Evolutionary conservation across 35 echinoderm and acorn worm genomes (phyloP).

Genomic region (Lytechinus pictus): DNA sequence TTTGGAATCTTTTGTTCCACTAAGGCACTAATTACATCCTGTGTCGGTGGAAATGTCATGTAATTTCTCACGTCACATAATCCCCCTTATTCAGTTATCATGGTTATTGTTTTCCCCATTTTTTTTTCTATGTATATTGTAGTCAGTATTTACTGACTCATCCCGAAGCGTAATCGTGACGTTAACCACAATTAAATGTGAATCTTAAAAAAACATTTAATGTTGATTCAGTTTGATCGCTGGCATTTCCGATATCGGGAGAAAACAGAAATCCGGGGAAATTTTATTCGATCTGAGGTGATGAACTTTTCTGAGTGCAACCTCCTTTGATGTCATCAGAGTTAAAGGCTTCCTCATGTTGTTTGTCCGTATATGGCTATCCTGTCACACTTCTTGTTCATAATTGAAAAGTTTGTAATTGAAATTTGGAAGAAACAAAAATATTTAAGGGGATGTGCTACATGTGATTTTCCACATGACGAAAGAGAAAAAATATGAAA

Average conservation of each 20-base stretch:
- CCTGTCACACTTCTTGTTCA: no score
- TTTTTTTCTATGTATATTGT: background rate
- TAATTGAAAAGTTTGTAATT: no score
- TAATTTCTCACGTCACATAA: background rate
- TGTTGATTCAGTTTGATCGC: background rate
- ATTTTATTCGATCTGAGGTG: background rate
- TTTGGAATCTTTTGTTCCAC: background rate
- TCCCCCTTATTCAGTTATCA: background rate
- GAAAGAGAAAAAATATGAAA: no score
- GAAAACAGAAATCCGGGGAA: background rate
- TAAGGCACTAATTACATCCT: background rate
- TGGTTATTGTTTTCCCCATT: background rate
- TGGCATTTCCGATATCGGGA: background rate
- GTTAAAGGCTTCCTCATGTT: no score
- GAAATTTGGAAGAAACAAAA: no score
- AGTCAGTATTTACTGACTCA: background rate
- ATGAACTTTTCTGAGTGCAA: background rate
- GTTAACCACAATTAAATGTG: background rate
- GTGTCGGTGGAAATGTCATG: background rate
- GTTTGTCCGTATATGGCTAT: no score
- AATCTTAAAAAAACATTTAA: background rate
- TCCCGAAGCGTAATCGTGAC: background rate
- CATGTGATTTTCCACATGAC: no score
- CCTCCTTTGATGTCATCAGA: no score
- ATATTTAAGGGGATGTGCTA: no score